Base-by-base conservation (phyloP, 1,140 invertebrate species). In the Mamestra configurata region DNA sequence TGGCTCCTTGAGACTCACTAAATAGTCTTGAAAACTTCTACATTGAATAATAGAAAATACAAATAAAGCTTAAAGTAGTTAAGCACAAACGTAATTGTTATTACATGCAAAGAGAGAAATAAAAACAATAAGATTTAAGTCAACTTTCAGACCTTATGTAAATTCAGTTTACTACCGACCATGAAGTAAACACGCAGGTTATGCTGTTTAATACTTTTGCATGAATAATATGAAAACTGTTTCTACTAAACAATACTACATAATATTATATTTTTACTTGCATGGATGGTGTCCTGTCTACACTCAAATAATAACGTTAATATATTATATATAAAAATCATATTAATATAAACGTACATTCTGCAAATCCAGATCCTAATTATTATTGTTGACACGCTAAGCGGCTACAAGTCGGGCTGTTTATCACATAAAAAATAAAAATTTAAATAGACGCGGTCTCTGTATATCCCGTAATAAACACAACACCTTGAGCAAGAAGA, bases 81-180 rank as follows among this genome's bases (percentile, higher is more conserved):
- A 55, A 18, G 5, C 24, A 53, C 6, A 0, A 4, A 10, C 6
- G 6, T 40, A 18, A 53, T 53, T 20, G 51, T 55, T 24, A 55
- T 55, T 55, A 22, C 51, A 24, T 53, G 49, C 49, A 73, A 57
- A 57, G 31, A 73, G 49, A 35, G 11, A 57, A 73, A 43, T 57
- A 73, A 73, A 57, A 73, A 57, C 31, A 57, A 57, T 73, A 59
- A 73, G 35, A 57, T 43, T 57, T 73, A 73, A 40, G 10, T 20
- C 20, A 55, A 73, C 49, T 40, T 73, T 55, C 35, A 73, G 71
- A 57, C 18, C 53, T 73, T 73, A 73, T 73, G 53, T 57, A 57
- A 73, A 73, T 73, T 55, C 18, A 40, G 31, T 73, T 73, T 57
- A 73, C 43, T 73, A 51, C 51, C 51, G 53, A 15, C 71, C 35